A percentile compares a stretch with the other conserved stretches of the same genome.
phyloP scores from a whole-genome alignment of 2,113 vertebrate genomes.

The Apteryx mantelli region DNA sequence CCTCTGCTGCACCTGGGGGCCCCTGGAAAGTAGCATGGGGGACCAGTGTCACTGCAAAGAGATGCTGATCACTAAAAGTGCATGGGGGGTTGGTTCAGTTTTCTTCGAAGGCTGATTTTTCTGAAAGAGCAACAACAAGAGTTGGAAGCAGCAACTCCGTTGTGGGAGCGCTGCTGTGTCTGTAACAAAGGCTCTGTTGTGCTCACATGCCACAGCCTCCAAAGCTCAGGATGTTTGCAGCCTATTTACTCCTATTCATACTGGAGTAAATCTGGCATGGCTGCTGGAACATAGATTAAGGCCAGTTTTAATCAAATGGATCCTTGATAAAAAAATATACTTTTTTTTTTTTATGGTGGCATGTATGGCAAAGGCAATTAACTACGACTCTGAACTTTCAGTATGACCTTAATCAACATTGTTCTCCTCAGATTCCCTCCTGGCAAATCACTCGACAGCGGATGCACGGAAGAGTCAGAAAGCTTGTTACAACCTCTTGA shows the following conservation, averaged over 20 bases:
- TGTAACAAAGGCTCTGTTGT: constrained; percentile 55
- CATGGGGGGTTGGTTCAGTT: not conserved
- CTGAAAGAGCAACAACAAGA: not conserved
- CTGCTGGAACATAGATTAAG: not conserved
- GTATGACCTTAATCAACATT: constrained; percentile 21
- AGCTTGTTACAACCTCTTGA: not conserved
- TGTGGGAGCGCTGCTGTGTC: not conserved
- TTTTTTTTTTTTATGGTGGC: not conserved
- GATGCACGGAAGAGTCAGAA: not conserved
- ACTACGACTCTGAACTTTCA: not conserved
- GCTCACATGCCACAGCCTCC: not conserved
- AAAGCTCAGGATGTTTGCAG: constrained; percentile 56
- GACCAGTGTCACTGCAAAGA: not conserved
- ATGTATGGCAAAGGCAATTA: not conserved
- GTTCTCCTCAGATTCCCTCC: not conserved
- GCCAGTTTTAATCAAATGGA: not conserved
- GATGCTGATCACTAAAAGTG: not conserved
- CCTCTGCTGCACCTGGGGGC: not conserved
- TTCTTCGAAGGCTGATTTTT: constrained; percentile 4
- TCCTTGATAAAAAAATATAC: not conserved
- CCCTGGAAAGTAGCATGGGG: not conserved
- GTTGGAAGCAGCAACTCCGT: constrained; percentile 17
- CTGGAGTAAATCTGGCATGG: constrained; percentile 1
- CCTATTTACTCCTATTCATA: constrained; percentile 36
- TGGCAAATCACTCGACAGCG: not conserved